These are phyloP conservation scores for Corvus hawaiiensis DNA, from an alignment of 2,113 vertebrate species.

Conservation along the genomic window DNA sequence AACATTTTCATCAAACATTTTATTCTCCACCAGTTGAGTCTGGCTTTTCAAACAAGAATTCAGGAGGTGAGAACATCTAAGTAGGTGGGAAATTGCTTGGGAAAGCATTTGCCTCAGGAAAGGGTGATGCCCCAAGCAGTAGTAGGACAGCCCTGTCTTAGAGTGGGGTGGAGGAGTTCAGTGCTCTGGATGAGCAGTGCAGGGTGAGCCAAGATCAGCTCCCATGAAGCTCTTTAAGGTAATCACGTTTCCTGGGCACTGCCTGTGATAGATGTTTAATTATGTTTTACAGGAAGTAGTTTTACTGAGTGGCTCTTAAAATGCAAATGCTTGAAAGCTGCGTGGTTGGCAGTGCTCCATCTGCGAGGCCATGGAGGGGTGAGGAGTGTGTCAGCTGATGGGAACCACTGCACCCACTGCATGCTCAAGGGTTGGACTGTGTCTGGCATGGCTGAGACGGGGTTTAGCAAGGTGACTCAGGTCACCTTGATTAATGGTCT, in stretches of 20 bases:
- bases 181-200: background rate
- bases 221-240: background rate
- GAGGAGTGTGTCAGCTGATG: background rate
- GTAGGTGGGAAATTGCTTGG: background rate
- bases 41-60: background rate
- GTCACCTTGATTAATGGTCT: background rate
- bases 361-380: rapidly evolving
- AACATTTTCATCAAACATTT: background rate
- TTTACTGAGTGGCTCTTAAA: background rate
- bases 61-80: background rate
- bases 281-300: background rate
- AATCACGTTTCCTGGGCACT: background rate
- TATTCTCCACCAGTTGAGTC: background rate
- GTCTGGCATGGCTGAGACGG: background rate
- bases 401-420: background rate
- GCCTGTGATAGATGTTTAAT: background rate
- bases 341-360: background rate
- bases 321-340: background rate
- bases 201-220: background rate
- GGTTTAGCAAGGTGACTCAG: background rate
- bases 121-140: background rate
- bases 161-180: background rate
- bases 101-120: background rate
- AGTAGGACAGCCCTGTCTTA: background rate
- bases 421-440: rapidly evolving